Evolutionary conservation across 2,888 invertebrate species (phyloP).

Genomic region (Diarsia dahlii): DNA sequence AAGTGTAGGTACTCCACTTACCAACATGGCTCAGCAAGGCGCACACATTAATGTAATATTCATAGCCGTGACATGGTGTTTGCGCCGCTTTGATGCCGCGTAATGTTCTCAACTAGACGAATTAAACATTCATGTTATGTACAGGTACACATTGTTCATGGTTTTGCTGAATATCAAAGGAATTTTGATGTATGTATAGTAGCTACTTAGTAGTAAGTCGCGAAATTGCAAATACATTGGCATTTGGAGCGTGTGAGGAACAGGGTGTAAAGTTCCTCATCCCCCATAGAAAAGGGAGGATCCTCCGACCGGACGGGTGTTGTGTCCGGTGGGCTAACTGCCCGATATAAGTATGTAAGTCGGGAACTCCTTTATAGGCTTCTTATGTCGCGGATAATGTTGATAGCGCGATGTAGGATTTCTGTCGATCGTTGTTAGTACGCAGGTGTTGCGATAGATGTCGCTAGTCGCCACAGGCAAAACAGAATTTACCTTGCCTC

Average conservation of each 20-base stretch:
- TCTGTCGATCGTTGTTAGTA: too few species aligned
- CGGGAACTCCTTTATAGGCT: too few species aligned
- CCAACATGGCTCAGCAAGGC: conserved; percentile 19
- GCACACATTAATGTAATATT: conserved; percentile 74
- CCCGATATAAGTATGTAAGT: too few species aligned
- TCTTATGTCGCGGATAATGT: too few species aligned
- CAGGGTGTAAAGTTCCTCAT: too few species aligned
- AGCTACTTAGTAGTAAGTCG: not conserved
- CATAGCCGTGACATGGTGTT: conserved; percentile 69
- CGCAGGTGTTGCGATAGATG: too few species aligned
- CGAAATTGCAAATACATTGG: not conserved
- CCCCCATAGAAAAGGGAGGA: too few species aligned
- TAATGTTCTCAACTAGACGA: conserved; percentile 75
- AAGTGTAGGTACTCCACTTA: not conserved
- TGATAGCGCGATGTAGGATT: too few species aligned
- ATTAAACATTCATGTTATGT: conserved; percentile 75
- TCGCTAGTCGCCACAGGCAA: too few species aligned
- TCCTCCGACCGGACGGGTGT: too few species aligned
- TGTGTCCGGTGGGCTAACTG: too few species aligned
- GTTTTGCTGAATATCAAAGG: conserved; percentile 46
- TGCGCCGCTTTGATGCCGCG: conserved; percentile 72
- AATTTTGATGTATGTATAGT: conserved; percentile 26
- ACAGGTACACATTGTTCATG: conserved; percentile 40
- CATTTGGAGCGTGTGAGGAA: too few species aligned
- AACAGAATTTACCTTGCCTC: not conserved